Evolutionary conservation across 2,888 invertebrate species (phyloP), one percentile per base, ranked within the genome.

Genomic region (Nipponacmea schrenckii): DNA sequence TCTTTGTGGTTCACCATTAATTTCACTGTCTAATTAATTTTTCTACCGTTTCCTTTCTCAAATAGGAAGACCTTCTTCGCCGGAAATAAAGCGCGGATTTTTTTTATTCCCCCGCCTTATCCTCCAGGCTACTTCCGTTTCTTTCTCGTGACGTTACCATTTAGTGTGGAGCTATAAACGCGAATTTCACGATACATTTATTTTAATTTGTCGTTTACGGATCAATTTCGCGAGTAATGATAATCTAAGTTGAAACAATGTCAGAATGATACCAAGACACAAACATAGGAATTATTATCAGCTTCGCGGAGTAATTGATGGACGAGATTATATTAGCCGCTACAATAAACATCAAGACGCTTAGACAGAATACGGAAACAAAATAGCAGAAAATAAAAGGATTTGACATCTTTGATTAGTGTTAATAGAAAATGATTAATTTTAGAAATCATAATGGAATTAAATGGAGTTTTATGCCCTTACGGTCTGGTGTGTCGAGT

Each of bases 141-240:
- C 20, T 24, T 24, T 56, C 56, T 56, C 56, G 56, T 56, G 56
- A 56, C 56, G 56, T 56, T 56, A 56, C 24, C 24, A 56, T 56
- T 56, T 56, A 56, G 24, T 24, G 56, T 20, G 56, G 56, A 24
- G 20, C 14, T 24, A 24, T 24, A 56, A 56, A 56, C 24, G 24
- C 20, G 56, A 20, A 56, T 56, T 56, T 56, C 56, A 56, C 56
- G 56, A 56, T 56, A 56, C 56, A 56, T 56, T 56, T 56, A 56
- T 56, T 56, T 56, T 24, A 56, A 56, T 56, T 56, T 56, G 56
- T 56, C 24, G 20, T 24, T 24, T 24, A 56, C 56, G 20, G 20
- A 24, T 24, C 20, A 24, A 24, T 24, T 56, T 56, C 20, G 20
- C 12, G 8, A 56, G 24, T 56, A 24, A 56, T 56, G 24, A 20